Evolutionary conservation across 2,113 vertebrate species (phyloP).

Genomic region (Oncorhynchus keta): DNA sequence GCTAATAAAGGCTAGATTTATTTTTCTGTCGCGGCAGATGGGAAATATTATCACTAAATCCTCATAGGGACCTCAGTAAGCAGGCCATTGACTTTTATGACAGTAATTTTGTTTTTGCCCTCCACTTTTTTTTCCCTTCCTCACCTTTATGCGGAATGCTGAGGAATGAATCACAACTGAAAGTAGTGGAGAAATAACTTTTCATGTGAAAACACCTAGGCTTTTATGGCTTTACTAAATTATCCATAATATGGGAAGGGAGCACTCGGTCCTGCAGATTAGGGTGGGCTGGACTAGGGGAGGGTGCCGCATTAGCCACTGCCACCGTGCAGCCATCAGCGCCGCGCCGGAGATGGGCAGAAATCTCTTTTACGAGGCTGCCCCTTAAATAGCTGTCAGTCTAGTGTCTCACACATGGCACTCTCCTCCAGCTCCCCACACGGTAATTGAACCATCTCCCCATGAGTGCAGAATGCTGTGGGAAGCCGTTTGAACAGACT

Average conservation of each 20-base stretch:
- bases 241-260: constrained; percentile 69
- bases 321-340: constrained; percentile 36
- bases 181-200: constrained; percentile 75
- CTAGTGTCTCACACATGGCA: constrained; percentile 63
- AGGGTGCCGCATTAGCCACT: constrained; percentile 38
- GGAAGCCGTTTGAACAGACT: constrained; percentile 66
- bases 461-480: constrained; percentile 59
- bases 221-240: constrained; percentile 78
- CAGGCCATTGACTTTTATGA: constrained; percentile 74
- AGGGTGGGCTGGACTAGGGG: constrained; percentile 43
- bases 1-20: constrained; percentile 54
- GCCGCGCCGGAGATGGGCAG: constrained; percentile 59
- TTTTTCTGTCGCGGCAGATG: constrained; percentile 36
- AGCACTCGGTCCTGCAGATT: constrained; percentile 67
- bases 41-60: constrained; percentile 58
- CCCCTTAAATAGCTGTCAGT: constrained; percentile 80
- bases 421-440: constrained; percentile 52
- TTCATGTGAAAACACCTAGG: constrained; percentile 79
- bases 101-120: not conserved
- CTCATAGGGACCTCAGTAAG: constrained; percentile 54
- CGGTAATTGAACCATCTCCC: constrained; percentile 75
- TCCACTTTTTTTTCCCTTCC: constrained; percentile 51
- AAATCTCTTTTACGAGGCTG: constrained; percentile 79
- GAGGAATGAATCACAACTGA: constrained; percentile 69
- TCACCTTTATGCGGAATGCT: constrained; percentile 60